Evolutionary conservation across 2,888 invertebrate genomes (phyloP), one percentile per base, ranked within the genome.

Genomic region (Spialia ferax): DNA sequence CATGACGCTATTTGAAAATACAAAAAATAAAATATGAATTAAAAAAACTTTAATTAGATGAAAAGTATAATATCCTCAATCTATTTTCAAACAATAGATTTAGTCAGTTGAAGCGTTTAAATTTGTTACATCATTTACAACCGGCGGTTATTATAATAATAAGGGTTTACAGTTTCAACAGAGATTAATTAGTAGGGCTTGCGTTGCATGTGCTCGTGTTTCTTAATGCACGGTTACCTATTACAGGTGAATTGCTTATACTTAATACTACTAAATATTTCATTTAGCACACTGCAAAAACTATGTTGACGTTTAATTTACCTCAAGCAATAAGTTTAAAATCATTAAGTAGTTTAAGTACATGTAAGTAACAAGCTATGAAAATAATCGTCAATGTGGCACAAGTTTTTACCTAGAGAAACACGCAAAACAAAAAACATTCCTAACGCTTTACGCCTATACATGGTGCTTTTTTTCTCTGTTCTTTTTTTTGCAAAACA

Each of bases 161-260:
- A 54, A 22, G 20, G 26, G 35, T 23, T 48, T 65, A 69, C 55
- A 56, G 18, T 61, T 62, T 59, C 52, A 38, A 65, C 56, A 11
- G 29, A 48, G 56, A 64, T 64, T 64, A 64, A 64, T 64, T 48
- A 64, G 22, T 48, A 48, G 20, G 6, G 20, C 48, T 18, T 48
- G 20, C 48, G 11, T 20, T 20, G 48, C 22, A 48, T 22, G 3
- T 48, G 48, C 48, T 20, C 20, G 48, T 48, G 48, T 48, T 10
- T 18, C 20, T 42, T 32, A 7, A 32, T 32, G 32, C 32, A 7
- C 26, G 26, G 26, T 32, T 32, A 32, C 5, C 32, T 32, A 8
- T 4, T 32, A 32, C 5, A 32, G 32, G 42, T 15, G n/a, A 11
- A n/a, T 15, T 42, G 2, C 42, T n/a, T 42, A 42, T n/a, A 42